These are phyloP conservation scores for Egretta garzetta DNA, from an alignment of 2,113 vertebrate species.

Conservation along the genomic window DNA sequence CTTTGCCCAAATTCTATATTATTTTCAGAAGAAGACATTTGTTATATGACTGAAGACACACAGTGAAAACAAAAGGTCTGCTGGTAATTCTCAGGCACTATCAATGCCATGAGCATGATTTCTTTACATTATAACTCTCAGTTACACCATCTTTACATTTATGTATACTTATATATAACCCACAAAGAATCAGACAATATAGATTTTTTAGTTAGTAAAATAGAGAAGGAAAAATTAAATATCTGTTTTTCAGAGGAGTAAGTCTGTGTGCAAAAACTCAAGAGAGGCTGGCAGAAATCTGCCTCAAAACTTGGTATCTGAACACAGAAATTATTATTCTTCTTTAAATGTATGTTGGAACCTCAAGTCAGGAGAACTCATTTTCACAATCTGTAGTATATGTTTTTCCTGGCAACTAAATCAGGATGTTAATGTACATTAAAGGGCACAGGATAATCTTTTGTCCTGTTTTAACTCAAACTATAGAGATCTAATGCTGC, in stretches of 20 bases:
- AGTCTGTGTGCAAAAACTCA: background rate
- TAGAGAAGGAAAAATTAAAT: background rate
- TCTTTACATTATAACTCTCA: background rate
- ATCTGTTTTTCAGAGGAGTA: background rate
- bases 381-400: background rate
- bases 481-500: background rate
- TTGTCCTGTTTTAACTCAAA: background rate
- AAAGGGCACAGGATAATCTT: background rate
- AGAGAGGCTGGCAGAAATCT: background rate
- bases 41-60: conserved; percentile 25
- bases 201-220: background rate
- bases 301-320: background rate
- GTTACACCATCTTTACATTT: background rate
- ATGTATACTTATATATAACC: background rate
- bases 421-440: background rate
- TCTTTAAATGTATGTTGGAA: background rate
- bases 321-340: background rate
- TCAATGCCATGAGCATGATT: background rate
- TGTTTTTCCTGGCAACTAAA: background rate
- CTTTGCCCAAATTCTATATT: conserved; percentile 28
- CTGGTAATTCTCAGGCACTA: background rate
- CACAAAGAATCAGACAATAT: background rate
- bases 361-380: background rate
- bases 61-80: conserved; percentile 1
- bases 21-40: conserved; percentile 32